Base-by-base conservation (phyloP, 2,797 vertebrate genomes). In the Natrix natrix region DNA sequence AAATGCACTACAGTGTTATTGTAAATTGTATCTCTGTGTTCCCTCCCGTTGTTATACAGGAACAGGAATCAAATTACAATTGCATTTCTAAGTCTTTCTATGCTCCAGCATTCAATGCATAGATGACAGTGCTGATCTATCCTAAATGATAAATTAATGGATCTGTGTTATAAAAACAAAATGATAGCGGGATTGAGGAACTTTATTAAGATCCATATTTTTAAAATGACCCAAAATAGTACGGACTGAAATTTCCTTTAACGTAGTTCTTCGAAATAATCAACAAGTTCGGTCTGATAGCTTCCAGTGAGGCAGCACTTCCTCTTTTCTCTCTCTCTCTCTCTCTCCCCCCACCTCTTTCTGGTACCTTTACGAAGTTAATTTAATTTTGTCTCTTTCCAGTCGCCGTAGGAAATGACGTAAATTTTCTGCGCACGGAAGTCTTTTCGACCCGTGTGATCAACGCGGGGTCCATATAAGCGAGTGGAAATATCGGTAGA, bases 331-430 rank as follows among this genome's bases (percentile, higher is more conserved):
- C 26, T 28, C 59, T 8, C 4, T 20, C 61, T 28, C 59, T 8
- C 4, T 26, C 0, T 1, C 61, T 0, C 26, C 26, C 11, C 2
- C 8, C 8, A 0, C 3, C 8, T 8, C 3, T 17, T 43, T 78
- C 74, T 8, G 37, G 10, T 4, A 48, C 20, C 20, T 83, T 48
- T 48, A 83, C 37, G 17, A 24, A 43, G 43, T 48, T 83, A 48
- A 48, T 1, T 10, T 48, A 83, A 11, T 3, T 91, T 91, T 91
- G 83, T 52, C 59, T 22, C 2, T 26, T 7, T 26, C 0, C 48
- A 13, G 48, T 2, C n/a, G 60, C 91, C 59, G 28, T 56, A 87
- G 78, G 59, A 37, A 26, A 2, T 61, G 43, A 63, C 83, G 28
- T 63, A 48, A 2, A 22, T 43, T n/a, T 4, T 20, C 78, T 60